Evolutionary conservation across 1,140 invertebrate species (phyloP).

Genomic region (Bradysia coprophila): DNA sequence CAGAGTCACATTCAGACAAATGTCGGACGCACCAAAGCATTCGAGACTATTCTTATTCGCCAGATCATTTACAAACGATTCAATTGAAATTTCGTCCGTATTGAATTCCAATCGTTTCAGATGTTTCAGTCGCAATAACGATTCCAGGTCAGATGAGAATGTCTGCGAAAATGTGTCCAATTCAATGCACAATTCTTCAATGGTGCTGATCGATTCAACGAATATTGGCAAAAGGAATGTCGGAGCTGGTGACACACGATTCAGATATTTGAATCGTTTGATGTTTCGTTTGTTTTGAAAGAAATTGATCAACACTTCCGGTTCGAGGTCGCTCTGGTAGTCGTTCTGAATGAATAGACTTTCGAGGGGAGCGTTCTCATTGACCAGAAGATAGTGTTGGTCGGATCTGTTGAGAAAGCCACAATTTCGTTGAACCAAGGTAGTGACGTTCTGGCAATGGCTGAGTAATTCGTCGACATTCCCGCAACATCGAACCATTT

Average conservation of each 20-base stretch:
- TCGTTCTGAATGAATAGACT: not conserved
- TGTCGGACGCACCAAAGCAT: not conserved
- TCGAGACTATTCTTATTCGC: not conserved
- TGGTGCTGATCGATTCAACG: not conserved
- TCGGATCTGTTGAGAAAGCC: not conserved
- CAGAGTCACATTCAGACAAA: not conserved
- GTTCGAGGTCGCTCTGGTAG: not conserved
- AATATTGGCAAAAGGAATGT: not conserved
- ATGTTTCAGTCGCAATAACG: not conserved
- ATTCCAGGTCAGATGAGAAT: not conserved
- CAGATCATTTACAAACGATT: not conserved
- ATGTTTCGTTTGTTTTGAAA: not conserved
- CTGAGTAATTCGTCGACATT: not conserved
- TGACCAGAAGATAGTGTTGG: not conserved
- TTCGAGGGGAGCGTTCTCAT: not conserved
- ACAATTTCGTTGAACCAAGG: not conserved
- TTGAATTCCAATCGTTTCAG: not conserved
- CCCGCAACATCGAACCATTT: not conserved
- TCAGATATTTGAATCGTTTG: not conserved
- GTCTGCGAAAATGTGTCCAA: not conserved
- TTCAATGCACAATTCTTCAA: conserved; percentile 1
- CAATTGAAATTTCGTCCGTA: not conserved
- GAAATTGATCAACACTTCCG: not conserved
- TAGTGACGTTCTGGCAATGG: not conserved
- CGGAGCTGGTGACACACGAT: not conserved